Conservation (phyloP, 2,888 invertebrate species). For the Deroplatys truncata region DNA sequence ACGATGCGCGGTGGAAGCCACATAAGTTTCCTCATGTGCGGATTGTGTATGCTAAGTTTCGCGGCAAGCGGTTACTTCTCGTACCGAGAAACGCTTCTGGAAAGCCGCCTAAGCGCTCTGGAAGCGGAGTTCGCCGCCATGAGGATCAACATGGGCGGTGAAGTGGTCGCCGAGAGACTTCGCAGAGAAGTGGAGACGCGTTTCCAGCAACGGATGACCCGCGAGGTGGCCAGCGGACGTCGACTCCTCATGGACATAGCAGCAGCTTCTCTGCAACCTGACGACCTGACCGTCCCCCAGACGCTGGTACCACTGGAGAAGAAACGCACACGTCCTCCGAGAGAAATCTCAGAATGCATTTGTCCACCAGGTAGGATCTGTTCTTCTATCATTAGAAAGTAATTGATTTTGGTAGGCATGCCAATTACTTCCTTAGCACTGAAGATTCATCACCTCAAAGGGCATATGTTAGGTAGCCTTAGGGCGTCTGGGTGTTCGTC, state of each 20-base stretch:
- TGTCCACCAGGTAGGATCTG: conserved; percentile 66
- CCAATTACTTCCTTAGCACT: not conserved
- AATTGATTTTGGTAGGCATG: not conserved
- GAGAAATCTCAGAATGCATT: conserved; percentile 61
- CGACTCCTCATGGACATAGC: conserved; percentile 31
- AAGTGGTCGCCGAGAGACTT: conserved; percentile 54
- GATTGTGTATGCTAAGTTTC: conserved; percentile 59
- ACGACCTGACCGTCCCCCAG: not conserved
- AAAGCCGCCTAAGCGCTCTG: conserved; percentile 50
- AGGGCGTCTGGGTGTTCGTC: too few species aligned
- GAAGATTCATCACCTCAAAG: not conserved
- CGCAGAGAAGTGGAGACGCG: conserved; percentile 51
- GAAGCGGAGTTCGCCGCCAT: conserved; percentile 53
- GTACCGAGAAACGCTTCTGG: conserved; percentile 55
- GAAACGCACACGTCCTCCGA: conserved; percentile 44
- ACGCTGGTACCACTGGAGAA: not conserved
- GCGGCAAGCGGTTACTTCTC: conserved; percentile 57
- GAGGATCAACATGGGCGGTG: conserved; percentile 37
- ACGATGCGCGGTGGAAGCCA: not conserved
- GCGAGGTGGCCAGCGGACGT: conserved; percentile 40
- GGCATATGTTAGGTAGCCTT: too few species aligned
- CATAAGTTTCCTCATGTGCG: conserved; percentile 53
- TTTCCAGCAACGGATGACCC: conserved; percentile 42
- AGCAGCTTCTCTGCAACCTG: conserved; percentile 13
- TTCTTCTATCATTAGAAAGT: not conserved